These are phyloP conservation scores for Drosophila hydei DNA, from an alignment of 1,140 invertebrate species.

Conservation along the genomic window DNA sequence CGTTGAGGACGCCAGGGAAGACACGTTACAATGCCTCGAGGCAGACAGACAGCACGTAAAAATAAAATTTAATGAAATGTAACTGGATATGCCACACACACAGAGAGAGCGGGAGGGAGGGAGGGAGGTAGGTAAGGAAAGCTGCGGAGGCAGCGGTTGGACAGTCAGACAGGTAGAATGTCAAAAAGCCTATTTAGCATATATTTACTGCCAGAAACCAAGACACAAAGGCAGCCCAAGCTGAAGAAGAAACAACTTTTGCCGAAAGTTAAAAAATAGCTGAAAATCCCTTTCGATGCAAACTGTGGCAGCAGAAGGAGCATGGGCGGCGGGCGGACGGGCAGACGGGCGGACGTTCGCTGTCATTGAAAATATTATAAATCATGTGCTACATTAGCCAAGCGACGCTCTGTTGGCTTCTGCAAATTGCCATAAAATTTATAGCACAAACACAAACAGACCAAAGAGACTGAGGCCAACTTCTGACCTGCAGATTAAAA, in stretches of 20 bases:
- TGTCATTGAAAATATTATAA: conserved; percentile 81
- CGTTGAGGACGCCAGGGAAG: too few species aligned
- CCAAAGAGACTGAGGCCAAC: too few species aligned
- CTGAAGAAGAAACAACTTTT: conserved; percentile 42
- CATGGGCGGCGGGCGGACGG: not conserved
- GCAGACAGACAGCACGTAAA: conserved; percentile 64
- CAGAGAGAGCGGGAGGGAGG: not conserved
- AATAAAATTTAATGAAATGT: conserved; percentile 83
- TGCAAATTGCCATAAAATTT: conserved; percentile 65
- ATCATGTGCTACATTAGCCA: conserved; percentile 82
- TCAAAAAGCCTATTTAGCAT: conserved; percentile 82
- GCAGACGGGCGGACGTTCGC: conserved; percentile 8
- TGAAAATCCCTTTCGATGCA: conserved; percentile 57
- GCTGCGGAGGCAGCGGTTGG: not conserved
- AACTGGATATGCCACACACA: conserved; percentile 70
- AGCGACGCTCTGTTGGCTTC: conserved; percentile 59
- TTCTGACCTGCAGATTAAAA: too few species aligned
- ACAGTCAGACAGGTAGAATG: conserved; percentile 71
- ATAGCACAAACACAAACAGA: too few species aligned
- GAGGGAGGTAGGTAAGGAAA: not conserved
- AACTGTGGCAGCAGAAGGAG: too few species aligned
- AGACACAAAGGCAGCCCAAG: conserved; percentile 15
- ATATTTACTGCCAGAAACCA: conserved; percentile 66
- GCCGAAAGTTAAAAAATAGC: conserved; percentile 34
- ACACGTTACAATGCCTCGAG: too few species aligned